Percentiles rank a stretch among this genome's conserved stretches.
phyloP scores from a whole-genome alignment of 2,888 invertebrate genomes.

The Mantis religiosa region DNA sequence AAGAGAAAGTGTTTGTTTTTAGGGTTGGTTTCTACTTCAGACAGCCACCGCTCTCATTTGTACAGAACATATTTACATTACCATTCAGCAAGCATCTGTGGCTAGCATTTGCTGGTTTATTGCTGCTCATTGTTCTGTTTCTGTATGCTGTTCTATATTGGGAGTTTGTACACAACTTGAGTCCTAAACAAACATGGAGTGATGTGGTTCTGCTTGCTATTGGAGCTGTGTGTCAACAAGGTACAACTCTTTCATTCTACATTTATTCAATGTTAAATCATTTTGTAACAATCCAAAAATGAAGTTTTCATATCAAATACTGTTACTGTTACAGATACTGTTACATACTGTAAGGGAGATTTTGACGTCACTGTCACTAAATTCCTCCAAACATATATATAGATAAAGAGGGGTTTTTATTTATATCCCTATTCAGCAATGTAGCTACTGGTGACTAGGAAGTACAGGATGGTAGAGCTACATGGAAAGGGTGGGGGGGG shows the following conservation, averaged over 20 bases:
- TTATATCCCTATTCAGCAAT: no score
- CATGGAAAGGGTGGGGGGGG: no score
- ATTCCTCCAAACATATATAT: no score
- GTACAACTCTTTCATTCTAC: constrained; percentile 37
- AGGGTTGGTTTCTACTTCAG: constrained; percentile 63
- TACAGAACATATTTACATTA: constrained; percentile 65
- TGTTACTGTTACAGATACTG: no score
- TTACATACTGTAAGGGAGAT: no score
- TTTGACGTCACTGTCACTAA: no score
- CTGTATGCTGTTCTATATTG: constrained; percentile 11
- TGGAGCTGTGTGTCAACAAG: constrained; percentile 60
- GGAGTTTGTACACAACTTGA: neutral
- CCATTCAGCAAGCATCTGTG: constrained; percentile 66
- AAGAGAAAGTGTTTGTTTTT: constrained; percentile 37
- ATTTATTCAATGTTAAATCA: no score
- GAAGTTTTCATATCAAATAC: no score
- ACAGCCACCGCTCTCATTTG: constrained; percentile 67
- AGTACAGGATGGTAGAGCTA: no score
- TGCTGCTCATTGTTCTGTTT: neutral
- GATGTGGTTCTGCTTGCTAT: constrained; percentile 54
- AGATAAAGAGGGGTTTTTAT: no score
- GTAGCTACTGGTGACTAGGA: no score
- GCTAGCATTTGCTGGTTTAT: constrained; percentile 48
- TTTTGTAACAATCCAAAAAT: no score
- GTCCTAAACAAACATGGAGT: constrained; percentile 3